A percentile compares a stretch with the other conserved stretches of the same genome.
phyloP scores from a whole-genome alignment of 2,113 vertebrate genomes.

The Pelobates fuscus region DNA sequence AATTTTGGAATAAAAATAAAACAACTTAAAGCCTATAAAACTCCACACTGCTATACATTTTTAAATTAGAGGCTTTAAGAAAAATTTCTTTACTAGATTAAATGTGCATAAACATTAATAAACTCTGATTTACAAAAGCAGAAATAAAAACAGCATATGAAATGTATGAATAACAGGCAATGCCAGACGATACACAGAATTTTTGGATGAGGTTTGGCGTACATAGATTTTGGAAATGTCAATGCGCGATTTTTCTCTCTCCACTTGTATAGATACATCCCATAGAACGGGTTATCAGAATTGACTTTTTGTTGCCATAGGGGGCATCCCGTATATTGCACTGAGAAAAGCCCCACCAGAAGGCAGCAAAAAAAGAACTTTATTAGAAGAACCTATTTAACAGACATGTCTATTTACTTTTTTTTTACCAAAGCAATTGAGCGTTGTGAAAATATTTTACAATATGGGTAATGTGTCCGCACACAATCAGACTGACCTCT shows the following conservation, averaged over 20 bases:
- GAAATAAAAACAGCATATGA: conserved; percentile 28
- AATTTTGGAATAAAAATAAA: neutral
- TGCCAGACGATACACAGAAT: conserved; percentile 32
- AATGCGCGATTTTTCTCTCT: neutral
- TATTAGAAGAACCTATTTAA: neutral
- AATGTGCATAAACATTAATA: conserved; percentile 37
- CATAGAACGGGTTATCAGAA: too few relatives aligned
- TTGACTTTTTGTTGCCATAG: too few relatives aligned
- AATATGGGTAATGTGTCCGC: conserved; percentile 8
- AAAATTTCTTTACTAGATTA: conserved; percentile 16
- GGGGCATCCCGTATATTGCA: too few relatives aligned
- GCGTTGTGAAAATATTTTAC: conserved; percentile 20
- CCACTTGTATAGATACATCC: neutral
- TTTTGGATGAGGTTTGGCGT: conserved; percentile 25
- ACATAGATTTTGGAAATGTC: conserved; percentile 27
- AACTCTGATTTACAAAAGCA: conserved; percentile 34
- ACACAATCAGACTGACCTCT: conserved; percentile 42
- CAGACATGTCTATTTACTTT: neutral
- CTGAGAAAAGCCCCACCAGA: neutral
- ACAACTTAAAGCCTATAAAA: neutral
- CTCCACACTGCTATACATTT: conserved; percentile 12
- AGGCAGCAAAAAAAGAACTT: too few relatives aligned
- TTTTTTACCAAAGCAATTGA: neutral
- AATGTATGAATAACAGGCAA: conserved; percentile 33
- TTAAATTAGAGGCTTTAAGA: conserved; percentile 43